Evolutionary conservation across 2,797 vertebrate genomes (phyloP).

Genomic region (Microchirus variegatus): DNA sequence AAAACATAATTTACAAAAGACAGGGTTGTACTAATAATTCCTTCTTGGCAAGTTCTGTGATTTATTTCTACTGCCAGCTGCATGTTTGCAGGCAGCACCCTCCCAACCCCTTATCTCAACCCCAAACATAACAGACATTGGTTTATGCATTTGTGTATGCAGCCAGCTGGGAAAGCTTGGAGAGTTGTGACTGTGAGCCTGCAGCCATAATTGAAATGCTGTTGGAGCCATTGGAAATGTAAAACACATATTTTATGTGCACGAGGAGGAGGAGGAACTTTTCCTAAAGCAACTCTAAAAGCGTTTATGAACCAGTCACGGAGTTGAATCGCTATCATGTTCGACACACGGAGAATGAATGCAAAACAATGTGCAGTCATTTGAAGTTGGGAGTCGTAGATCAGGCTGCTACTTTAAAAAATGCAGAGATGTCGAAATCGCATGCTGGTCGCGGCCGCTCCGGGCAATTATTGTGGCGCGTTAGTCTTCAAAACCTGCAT

Average conservation of each 20-base stretch:
- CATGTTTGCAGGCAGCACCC: constrained; percentile 32
- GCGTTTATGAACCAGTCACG: constrained; percentile 46
- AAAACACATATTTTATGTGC: constrained; percentile 47
- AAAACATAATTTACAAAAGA: not conserved
- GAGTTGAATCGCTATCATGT: constrained; percentile 32
- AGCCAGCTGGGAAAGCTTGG: constrained; percentile 42
- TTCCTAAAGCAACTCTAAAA: constrained; percentile 46
- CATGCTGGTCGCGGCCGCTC: constrained; percentile 38
- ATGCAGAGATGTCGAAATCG: constrained; percentile 20
- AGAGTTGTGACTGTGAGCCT: constrained; percentile 33
- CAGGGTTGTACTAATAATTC: constrained; percentile 4
- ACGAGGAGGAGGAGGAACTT: constrained; percentile 32
- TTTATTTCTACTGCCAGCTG: constrained; percentile 29
- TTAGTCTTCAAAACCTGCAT: too few relatives aligned
- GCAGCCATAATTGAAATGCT: constrained; percentile 52
- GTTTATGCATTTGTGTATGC: constrained; percentile 40
- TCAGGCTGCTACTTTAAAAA: constrained; percentile 14
- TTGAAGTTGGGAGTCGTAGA: constrained; percentile 22
- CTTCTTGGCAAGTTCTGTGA: constrained; percentile 15
- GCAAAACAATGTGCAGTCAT: constrained; percentile 38
- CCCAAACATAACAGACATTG: constrained; percentile 45
- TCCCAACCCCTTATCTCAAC: constrained; percentile 46
- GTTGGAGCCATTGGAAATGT: constrained; percentile 43
- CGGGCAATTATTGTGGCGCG: constrained; percentile 11
- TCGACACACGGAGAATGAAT: constrained; percentile 5